phyloP scores from a whole-genome alignment of 2,113 vertebrate species.

The Xiphophorus maculatus region DNA sequence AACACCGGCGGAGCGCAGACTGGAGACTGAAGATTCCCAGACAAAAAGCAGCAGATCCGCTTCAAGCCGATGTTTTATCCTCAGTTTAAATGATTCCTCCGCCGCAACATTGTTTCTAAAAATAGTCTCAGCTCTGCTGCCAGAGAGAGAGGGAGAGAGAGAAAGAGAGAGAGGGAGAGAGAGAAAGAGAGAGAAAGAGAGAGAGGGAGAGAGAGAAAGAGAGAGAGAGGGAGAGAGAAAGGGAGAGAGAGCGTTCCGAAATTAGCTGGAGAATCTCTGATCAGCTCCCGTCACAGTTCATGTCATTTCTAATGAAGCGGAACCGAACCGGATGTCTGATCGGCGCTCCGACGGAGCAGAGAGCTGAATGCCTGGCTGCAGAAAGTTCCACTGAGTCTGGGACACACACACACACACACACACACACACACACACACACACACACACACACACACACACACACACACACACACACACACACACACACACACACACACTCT shows the following conservation, averaged over 20 bases:
- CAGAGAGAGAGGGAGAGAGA: neutral
- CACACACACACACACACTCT: too few species aligned
- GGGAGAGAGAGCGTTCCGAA: slow-evolving; percentile 7
- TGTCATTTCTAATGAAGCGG: neutral
- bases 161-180: too few species aligned
- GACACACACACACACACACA: too few species aligned
- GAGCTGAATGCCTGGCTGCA: slow-evolving; percentile 24
- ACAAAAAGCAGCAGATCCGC: slow-evolving; percentile 34
- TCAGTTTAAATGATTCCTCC: slow-evolving; percentile 55
- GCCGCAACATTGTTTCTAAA: slow-evolving; percentile 68
- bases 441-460: too few species aligned
- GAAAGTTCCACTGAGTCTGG: slow-evolving; percentile 57
- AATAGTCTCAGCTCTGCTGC: slow-evolving; percentile 59
- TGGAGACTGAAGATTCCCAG: neutral
- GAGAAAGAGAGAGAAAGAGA: neutral
- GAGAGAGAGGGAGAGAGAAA: neutral
- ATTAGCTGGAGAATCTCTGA: slow-evolving; percentile 31
- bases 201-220: neutral
- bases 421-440: too few species aligned
- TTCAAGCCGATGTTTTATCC: slow-evolving; percentile 29
- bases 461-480: too few species aligned
- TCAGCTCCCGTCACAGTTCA: slow-evolving; percentile 10
- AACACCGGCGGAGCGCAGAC: neutral
- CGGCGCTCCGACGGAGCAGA: slow-evolving; percentile 17
- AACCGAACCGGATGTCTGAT: neutral